phyloP scores from a whole-genome alignment of 1,140 invertebrate species.

The Macrocentrus cingulum region DNA sequence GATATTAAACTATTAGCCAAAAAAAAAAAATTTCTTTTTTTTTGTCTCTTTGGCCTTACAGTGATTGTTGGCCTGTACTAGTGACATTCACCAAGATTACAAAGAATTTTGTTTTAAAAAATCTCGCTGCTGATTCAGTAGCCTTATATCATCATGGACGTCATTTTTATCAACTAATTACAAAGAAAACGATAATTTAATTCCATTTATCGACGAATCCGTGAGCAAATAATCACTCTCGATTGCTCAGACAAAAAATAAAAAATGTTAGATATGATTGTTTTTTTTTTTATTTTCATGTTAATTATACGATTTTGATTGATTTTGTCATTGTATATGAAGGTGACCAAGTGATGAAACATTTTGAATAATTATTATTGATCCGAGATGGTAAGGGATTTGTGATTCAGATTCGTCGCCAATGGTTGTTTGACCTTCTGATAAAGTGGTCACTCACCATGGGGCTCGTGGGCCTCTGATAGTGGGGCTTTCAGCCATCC shows the following conservation, averaged over 20 bases:
- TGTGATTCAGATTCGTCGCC: constrained; percentile 36
- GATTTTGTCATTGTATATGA: not conserved
- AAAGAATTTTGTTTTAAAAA: constrained; percentile 55
- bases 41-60: constrained; percentile 59
- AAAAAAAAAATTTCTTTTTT: too few relatives aligned
- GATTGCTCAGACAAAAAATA: constrained; percentile 4
- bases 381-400: not conserved
- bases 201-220: constrained; percentile 35
- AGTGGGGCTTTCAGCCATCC: constrained; percentile 58
- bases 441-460: constrained; percentile 58
- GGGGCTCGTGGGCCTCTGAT: constrained; percentile 61
- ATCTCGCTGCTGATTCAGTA: constrained; percentile 48
- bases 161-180: constrained; percentile 20
- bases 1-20: constrained; percentile 31
- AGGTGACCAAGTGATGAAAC: not conserved
- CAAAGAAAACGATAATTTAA: not conserved
- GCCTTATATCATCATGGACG: constrained; percentile 57
- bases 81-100: constrained; percentile 57
- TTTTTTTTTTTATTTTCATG: not conserved
- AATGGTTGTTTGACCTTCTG: constrained; percentile 44
- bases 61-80: constrained; percentile 46
- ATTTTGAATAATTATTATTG: not conserved
- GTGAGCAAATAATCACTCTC: not conserved
- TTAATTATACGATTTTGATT: too few relatives aligned
- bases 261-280: not conserved